Evolutionary conservation across 1,140 invertebrate species (phyloP), one percentile per base, ranked within the genome.

Genomic region (Stegodyphus dumicola): DNA sequence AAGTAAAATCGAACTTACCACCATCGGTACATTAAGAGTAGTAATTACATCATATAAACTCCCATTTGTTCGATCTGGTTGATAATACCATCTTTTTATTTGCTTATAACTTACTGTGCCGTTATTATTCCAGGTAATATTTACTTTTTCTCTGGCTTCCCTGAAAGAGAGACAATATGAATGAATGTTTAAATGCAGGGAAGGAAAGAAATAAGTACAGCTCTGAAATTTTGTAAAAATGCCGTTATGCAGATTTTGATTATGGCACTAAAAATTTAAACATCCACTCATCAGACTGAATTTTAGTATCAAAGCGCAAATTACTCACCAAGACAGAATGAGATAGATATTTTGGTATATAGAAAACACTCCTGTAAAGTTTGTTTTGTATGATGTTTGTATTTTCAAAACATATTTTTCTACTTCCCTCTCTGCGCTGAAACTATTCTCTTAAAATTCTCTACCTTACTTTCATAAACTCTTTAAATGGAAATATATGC

Each of bases 1-100:
- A 60, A 15, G 15, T 60, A 60, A 10, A 60, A 15, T 73, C 69
- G 69, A n/a, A 88, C 87, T 88, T 75, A 89, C 89, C 69, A 91
- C 81, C 74, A 91, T 87, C 4, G 90, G 90, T 49, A 91, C 85
- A 87, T 91, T 92, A 18, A 91, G 77, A 49, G 90, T 90, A 17
- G 88, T 89, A 77, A 92, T 89, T 18, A 79, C 88, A 70, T 91
- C 91, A 79, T 90, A 88, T 48, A 91, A 88, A 7, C 86, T 85
- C 53, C 90, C 89, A 66, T 78, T 84, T n/a, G 86, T 88, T 66
- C 60, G 17, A 33, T 89, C 81, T n/a, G 73, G 78, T 85, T 69
- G 89, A 89, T 77, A 89, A 33, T 86, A 60, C 87, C 88, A 89
- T 9, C 54, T 74, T 76, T 88, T 88, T 15, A 88, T 89, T 88